Evolutionary conservation across 1,140 invertebrate genomes (phyloP), one percentile per base, ranked within the genome.

Genomic region (Tenebrio molitor): DNA sequence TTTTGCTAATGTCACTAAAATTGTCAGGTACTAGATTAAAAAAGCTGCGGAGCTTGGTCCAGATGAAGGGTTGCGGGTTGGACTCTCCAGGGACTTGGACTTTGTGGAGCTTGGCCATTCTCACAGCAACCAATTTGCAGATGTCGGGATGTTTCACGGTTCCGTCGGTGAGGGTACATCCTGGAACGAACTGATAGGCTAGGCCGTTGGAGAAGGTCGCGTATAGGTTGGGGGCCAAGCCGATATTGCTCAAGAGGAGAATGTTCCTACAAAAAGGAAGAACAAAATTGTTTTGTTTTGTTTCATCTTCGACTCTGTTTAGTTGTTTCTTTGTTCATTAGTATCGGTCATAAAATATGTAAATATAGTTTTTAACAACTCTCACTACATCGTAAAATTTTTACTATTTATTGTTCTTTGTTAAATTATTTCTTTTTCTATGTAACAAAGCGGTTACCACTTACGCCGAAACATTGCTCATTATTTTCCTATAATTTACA

Each of bases 121-220:
- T 88, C 71, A 84, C 86, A 4, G 94, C 93, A 7, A 97, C 91
- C 44, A 94, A 82, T 29, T 85, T 84, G 84, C 91, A 94, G 71
- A 97, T 88, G 77, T 89, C 83, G 17, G 88, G 85, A 46, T 92
- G 84, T 71, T 89, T 84, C 2, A 97, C 91, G 73, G 87, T 89
- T 29, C 91, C 86, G 15, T 86, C 83, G 74, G 90, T 92, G 7
- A 98, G 81, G 14, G 92, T 93, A 66, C 88, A 86, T 29, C 98
- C 98, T 75, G 91, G 90, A 73, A 95, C 89, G 85, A 92, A 99
- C 84, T 96, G 91, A 84, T 99, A 99, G 14, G 91, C 93, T 71
- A 99, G 86, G 16, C 97, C 98, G 87, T 99, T 99, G 72, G 91
- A 88, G 85, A 99, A 99, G 19, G 92, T 91, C 39, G 94, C 95